Conservation (phyloP, 1,140 invertebrate species). For the Planococcus citri region DNA sequence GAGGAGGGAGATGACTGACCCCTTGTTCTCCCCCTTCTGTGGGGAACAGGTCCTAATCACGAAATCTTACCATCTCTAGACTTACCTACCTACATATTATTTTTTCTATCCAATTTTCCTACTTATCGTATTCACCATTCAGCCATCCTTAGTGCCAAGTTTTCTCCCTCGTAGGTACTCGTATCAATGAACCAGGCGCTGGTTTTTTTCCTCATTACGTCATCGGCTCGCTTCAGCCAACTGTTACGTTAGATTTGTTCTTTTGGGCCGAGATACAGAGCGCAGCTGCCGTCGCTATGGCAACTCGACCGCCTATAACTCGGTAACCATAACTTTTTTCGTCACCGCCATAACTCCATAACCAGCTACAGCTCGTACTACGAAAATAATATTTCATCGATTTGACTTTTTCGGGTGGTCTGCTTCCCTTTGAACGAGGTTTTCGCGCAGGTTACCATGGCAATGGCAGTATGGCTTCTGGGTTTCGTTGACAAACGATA, state of each 20-base stretch:
- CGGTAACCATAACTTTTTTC: constrained; percentile 5
- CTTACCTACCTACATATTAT: too few species aligned
- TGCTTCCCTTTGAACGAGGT: not conserved
- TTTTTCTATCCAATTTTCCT: too few species aligned
- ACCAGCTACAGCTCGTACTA: too few species aligned
- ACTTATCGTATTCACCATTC: too few species aligned
- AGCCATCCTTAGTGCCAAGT: too few species aligned
- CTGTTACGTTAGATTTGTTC: not conserved
- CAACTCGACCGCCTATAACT: not conserved
- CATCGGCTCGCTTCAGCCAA: not conserved
- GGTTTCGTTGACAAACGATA: too few species aligned
- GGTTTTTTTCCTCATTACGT: not conserved
- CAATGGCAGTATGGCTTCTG: not conserved
- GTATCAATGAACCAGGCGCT: too few species aligned
- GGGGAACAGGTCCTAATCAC: too few species aligned
- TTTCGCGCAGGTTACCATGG: not conserved
- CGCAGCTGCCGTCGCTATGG: not conserved
- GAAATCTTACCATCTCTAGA: too few species aligned
- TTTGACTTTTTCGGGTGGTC: not conserved
- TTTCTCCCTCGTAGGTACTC: too few species aligned
- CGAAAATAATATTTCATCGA: constrained; percentile 6
- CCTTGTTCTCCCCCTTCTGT: too few species aligned
- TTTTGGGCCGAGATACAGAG: not conserved
- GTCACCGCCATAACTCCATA: not conserved
- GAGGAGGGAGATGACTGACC: too few species aligned